phyloP scores from a whole-genome alignment of 2,797 vertebrate genomes.

The Nyctalus aviator region DNA sequence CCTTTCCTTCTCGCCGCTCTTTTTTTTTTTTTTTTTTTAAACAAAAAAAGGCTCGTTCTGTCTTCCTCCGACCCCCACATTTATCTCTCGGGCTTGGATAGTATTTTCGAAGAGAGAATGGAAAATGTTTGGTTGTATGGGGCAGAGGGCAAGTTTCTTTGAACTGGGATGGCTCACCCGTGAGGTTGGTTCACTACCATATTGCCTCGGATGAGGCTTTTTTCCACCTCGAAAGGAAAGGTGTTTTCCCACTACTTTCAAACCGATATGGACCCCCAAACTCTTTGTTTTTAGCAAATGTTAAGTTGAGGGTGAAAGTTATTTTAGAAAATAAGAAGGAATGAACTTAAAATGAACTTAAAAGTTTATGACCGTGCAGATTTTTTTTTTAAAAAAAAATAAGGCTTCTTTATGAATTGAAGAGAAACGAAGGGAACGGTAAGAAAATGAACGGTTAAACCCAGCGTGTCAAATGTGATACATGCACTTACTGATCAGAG shows the following conservation, averaged over 20 bases:
- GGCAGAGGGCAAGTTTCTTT: conserved; percentile 17
- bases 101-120: not conserved
- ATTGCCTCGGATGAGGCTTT: conserved; percentile 7
- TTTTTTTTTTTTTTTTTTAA: not conserved
- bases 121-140: not conserved
- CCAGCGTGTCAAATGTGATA: not conserved
- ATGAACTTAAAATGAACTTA: conserved; percentile 1
- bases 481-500: not conserved
- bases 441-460: conserved; percentile 18
- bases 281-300: not conserved
- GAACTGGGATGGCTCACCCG: conserved; percentile 41
- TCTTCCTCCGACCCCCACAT: not conserved
- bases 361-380: not conserved
- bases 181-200: conserved; percentile 54
- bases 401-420: not conserved
- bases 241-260: conserved; percentile 35
- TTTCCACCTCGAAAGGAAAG: not conserved
- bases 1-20: conserved; percentile 47
- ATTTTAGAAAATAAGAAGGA: conserved; percentile 22
- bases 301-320: conserved; percentile 1
- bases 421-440: not conserved
- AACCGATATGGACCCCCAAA: not conserved
- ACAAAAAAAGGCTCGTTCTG: not conserved
- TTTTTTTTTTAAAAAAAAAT: not conserved
- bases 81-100: not conserved